A percentile compares a stretch with the other conserved stretches of the same genome.
Evolutionary conservation across 2,797 vertebrate species (phyloP).

Genomic region (Gobio occitaniae): DNA sequence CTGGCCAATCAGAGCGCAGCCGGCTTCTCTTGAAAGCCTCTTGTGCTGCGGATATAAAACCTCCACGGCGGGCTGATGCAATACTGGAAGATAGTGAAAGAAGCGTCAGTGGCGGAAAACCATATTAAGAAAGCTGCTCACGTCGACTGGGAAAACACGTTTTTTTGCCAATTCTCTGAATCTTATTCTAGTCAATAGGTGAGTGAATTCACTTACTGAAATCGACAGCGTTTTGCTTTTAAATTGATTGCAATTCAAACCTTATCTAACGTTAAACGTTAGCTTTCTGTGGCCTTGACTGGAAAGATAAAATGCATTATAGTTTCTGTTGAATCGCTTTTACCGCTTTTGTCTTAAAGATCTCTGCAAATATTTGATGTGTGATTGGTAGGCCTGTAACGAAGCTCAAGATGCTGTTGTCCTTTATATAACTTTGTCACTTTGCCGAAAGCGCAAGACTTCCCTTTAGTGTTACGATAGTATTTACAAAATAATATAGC

Average conservation of each 20-base stretch:
- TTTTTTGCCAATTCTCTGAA: background rate
- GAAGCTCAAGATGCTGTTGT: background rate
- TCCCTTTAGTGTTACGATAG: background rate
- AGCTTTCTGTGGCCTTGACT: background rate
- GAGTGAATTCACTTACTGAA: background rate
- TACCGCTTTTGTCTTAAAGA: background rate
- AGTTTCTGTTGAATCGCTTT: background rate
- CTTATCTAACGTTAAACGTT: no score
- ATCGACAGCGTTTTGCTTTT: background rate
- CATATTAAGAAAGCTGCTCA: constrained; percentile 36
- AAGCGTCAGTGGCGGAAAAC: background rate
- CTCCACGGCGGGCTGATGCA: constrained; percentile 77
- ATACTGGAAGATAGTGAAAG: constrained; percentile 62
- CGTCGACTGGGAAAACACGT: background rate
- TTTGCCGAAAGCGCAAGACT: background rate
- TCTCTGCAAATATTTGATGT: background rate
- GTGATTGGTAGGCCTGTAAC: background rate
- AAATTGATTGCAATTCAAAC: background rate
- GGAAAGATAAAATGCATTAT: background rate
- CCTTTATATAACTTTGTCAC: background rate
- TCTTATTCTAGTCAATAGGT: constrained; percentile 10
- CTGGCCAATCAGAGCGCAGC: constrained; percentile 75
- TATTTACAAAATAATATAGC: background rate
- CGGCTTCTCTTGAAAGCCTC: constrained; percentile 70
- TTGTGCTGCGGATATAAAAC: constrained; percentile 73